phyloP scores from a whole-genome alignment of 2,797 vertebrate species.

The Orestias chungarensis region DNA sequence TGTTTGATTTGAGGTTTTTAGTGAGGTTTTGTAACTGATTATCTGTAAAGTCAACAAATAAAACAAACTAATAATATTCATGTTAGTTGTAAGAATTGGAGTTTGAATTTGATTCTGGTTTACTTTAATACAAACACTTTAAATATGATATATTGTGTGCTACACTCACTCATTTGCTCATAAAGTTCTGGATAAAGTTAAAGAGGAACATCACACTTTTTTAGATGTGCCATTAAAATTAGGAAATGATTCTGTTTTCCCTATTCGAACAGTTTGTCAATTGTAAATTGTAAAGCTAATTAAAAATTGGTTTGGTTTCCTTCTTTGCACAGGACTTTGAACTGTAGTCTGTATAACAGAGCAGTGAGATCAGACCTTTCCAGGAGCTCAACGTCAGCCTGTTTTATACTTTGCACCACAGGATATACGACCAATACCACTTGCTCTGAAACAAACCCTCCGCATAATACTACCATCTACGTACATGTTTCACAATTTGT shows the following conservation, averaged over 20 bases:
- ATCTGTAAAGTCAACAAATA: not conserved
- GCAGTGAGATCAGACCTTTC: too few species aligned
- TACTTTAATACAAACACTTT: not conserved
- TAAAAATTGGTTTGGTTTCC: not conserved
- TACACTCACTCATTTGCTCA: not conserved
- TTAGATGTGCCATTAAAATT: not conserved
- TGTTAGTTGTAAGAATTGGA: not conserved
- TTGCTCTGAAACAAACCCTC: too few species aligned
- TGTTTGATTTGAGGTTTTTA: not conserved
- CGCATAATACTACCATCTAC: too few species aligned
- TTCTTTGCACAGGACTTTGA: too few species aligned
- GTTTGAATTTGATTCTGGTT: not conserved
- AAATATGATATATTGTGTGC: not conserved
- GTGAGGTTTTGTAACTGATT: not conserved
- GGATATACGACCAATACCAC: too few species aligned
- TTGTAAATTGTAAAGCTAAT: not conserved
- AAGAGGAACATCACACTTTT: not conserved
- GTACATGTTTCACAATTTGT: too few species aligned
- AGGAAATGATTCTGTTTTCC: not conserved
- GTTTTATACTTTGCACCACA: too few species aligned
- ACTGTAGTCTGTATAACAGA: too few species aligned
- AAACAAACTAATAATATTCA: not conserved
- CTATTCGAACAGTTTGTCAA: not conserved
- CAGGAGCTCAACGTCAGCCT: too few species aligned
- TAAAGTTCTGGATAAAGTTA: not conserved